Evolutionary conservation across 2,113 vertebrate genomes (phyloP), one percentile per base, ranked within the genome.

Genomic region (Protomyctophum bolini): DNA sequence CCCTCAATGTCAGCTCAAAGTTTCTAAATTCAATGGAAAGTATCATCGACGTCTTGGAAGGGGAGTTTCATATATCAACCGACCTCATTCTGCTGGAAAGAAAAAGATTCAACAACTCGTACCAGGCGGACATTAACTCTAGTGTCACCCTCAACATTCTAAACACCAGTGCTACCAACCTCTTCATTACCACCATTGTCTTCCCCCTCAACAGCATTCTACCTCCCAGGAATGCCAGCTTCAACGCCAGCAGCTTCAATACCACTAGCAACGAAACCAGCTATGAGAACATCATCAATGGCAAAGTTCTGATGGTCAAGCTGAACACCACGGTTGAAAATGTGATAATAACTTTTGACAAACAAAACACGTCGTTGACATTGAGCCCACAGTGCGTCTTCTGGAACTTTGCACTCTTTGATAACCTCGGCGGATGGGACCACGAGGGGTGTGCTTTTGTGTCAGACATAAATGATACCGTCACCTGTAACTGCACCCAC

Each of bases 401-500:
- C 56, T 96, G 95, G 95, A 94, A 95, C 77, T 93, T 88, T 2
- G 3, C 0, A 0, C 77, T 89, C 7, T 88, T 91, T 48, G 66
- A 80, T 28, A 2, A 59, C 0, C 41, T 49, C 0, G 84, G 81
- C 0, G 79, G 58, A 0, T 96, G 96, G 96, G 94, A 95, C 6
- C 21, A 82, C 0, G 3, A 66, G 0, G 87, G 82, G 0, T 97
- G 96, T 67, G 0, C 1, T 0, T 66, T 83, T 0, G 8, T 67
- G 0, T 89, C 90, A 0, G 58, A 14, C 0, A 2, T 0, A 10
- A 57, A 60, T 9, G 10, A 79, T n/a, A 59, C 0, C 0, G 88
- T 91, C 11, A 87, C 74, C 9, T 98, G 96, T n/a, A 28, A 0
- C n/a, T 97, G 96, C 64, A 77, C 68, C 45, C 92, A 92, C 51